phyloP scores from a whole-genome alignment of 2,113 vertebrate genomes.

The Ammospiza caudacuta region DNA sequence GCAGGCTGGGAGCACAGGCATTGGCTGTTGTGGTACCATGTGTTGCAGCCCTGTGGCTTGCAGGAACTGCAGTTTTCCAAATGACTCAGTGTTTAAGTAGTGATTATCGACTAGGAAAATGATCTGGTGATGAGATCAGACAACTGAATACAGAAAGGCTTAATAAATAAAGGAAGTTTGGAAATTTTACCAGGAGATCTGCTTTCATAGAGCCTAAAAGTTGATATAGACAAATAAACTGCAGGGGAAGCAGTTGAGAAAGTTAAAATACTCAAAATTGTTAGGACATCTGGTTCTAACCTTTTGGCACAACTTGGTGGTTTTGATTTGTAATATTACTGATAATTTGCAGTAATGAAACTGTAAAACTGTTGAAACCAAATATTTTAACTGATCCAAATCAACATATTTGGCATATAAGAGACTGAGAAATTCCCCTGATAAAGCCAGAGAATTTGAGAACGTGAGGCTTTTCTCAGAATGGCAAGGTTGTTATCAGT shows the following conservation, averaged over 20 bases:
- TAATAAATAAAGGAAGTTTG: neutral
- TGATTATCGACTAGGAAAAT: neutral
- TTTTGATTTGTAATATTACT: neutral
- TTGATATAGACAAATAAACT: neutral
- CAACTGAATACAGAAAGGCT: neutral
- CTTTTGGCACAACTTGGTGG: neutral
- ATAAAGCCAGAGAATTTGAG: neutral
- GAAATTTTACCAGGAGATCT: neutral
- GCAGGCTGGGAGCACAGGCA: neutral
- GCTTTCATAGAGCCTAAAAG: neutral
- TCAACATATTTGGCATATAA: neutral
- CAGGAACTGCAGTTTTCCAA: neutral
- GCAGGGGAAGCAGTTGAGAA: neutral
- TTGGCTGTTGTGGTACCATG: rapidly evolving
- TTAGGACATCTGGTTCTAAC: slow-evolving; percentile 23
- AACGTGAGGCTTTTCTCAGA: neutral
- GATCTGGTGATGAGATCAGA: neutral
- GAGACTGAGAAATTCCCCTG: neutral
- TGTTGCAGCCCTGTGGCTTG: neutral
- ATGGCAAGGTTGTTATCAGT: neutral
- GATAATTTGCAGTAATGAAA: slow-evolving; percentile 8
- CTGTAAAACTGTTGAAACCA: neutral
- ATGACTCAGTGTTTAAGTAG: neutral
- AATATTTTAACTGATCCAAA: neutral
- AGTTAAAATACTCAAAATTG: neutral